Evolutionary conservation across 2,113 vertebrate species (phyloP).

Genomic region (Strix aluco): DNA sequence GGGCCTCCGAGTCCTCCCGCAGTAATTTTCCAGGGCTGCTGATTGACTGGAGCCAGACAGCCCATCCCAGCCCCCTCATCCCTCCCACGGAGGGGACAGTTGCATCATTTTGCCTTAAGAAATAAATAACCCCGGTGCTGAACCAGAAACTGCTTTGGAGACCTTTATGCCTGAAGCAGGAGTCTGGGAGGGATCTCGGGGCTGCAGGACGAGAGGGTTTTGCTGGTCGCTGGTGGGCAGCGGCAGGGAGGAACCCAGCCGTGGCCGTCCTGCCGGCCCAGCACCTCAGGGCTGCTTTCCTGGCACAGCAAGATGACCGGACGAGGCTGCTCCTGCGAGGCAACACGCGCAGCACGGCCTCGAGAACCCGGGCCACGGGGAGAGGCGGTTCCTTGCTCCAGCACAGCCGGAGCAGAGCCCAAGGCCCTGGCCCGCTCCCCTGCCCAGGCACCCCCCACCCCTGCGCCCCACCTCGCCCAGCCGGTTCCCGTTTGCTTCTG

Average conservation of each 20-base stretch:
- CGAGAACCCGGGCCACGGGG: not conserved
- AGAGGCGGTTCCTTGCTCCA: not conserved
- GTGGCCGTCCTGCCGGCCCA: not conserved
- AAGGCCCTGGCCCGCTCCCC: not conserved
- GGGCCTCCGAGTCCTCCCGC: not conserved
- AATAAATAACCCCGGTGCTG: not conserved
- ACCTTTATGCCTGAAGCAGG: not conserved
- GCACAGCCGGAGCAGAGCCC: not conserved
- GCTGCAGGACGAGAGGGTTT: not conserved
- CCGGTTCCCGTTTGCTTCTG: not conserved
- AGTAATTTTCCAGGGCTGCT: conserved; percentile 60
- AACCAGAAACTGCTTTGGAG: not conserved
- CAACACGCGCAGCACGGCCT: not conserved
- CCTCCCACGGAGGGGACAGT: conserved; percentile 35
- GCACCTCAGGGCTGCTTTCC: not conserved
- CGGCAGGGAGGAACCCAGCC: not conserved
- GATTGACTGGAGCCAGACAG: conserved; percentile 27
- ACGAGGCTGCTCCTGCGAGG: not conserved
- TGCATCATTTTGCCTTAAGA: conserved; percentile 62
- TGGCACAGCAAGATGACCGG: not conserved
- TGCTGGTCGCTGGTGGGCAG: not conserved
- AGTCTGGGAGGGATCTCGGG: not conserved
- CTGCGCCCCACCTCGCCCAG: not conserved
- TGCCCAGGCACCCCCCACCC: not conserved
- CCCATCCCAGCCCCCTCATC: conserved; percentile 43